Evolutionary conservation across 2,888 invertebrate genomes (phyloP), one percentile per base, ranked within the genome.

Genomic region (Acanthacorydalis orientalis): DNA sequence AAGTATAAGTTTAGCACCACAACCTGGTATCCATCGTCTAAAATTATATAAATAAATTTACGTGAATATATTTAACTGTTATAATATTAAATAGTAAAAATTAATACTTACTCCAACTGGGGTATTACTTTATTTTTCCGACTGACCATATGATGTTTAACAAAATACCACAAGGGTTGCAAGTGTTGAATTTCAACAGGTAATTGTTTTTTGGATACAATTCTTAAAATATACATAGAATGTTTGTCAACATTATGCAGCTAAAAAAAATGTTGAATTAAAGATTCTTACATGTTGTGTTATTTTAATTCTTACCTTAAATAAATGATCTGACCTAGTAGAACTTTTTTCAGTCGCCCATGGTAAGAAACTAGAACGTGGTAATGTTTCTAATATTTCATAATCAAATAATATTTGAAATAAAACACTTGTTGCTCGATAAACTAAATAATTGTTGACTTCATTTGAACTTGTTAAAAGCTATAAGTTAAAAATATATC

Each of bases 11-110:
- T 72, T 70, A 2, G 76, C 68, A 0, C 86, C 86, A 62, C 81
- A 82, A 1, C 77, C 78, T 1, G 86, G 84, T 51, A 83, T 71
- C 77, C 80, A 81, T 60, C 77, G 78, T 55, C 78, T 78, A 50
- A 33, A 59, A 59, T 50, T 44, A 1, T 40, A n/a, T 33, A 42
- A 46, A 31, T 32, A 23, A 11, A 16, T 31, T 39, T 46, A 46
- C 35, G 31, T 43, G 15, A 40, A 7, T 35, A 8, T 44, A 12
- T 35, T n/a, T 42, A 23, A 10, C 3, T 15, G 2, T 47, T 8
- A 14, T 16, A 32, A 10, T 34, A 38, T 2, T 16, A 31, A 35
- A 31, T 33, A 41, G 38, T 14, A 43, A 40, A 31, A 50, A 50
- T 73, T 35, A 32, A 2, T 9, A 31, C 80, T 75, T 65, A 83